A percentile compares a stretch with the other conserved stretches of the same genome.
Evolutionary conservation across 2,888 invertebrate genomes (phyloP).

Genomic region (Stenodema calcarata): DNA sequence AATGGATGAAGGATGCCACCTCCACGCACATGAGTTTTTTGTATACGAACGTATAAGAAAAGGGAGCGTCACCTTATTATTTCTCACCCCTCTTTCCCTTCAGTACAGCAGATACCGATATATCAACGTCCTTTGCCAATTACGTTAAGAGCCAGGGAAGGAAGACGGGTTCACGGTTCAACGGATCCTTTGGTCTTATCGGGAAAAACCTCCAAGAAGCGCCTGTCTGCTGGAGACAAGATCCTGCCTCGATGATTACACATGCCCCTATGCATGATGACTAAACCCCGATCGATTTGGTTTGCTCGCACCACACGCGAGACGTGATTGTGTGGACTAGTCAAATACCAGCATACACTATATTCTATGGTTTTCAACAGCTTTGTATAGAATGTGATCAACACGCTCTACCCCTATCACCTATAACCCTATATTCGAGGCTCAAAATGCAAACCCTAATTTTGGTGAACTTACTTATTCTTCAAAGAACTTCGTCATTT

Average conservation of each 20-base stretch:
- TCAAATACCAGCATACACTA: not conserved
- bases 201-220: not conserved
- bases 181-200: not conserved
- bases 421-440: too few relatives aligned
- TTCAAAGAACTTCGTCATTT: too few relatives aligned
- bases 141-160: constrained; percentile 24
- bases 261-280: not conserved
- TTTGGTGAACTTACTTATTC: too few relatives aligned
- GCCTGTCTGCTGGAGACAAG: not conserved
- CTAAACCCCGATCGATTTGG: not conserved
- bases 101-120: not conserved
- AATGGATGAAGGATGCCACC: constrained; percentile 35
- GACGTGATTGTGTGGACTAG: not conserved
- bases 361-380: too few relatives aligned
- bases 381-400: too few relatives aligned
- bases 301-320: not conserved
- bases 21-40: not conserved
- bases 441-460: too few relatives aligned
- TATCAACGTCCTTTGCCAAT: constrained; percentile 39
- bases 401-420: too few relatives aligned
- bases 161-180: not conserved
- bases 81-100: constrained; percentile 9
- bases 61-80: constrained; percentile 31
- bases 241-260: not conserved
- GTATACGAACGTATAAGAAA: not conserved